Conservation (phyloP, 1,140 invertebrate species). For the Macrocentrus cingulum region DNA sequence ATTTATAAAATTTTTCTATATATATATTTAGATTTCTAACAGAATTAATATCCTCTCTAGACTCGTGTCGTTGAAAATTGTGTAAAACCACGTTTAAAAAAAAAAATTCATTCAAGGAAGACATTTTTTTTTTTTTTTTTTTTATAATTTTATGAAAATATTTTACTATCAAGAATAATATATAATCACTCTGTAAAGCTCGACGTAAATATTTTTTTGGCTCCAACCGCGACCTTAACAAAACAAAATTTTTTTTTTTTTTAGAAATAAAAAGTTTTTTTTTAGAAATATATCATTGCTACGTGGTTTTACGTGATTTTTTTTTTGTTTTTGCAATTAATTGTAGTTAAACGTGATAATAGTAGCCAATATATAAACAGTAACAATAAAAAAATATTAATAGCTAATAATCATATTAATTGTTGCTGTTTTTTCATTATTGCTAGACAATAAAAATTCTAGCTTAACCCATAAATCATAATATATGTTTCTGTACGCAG, state of each 20-base stretch:
- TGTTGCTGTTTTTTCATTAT: slow-evolving; percentile 1
- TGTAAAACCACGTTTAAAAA: background rate
- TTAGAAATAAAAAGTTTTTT: background rate
- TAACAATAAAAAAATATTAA: slow-evolving; percentile 25
- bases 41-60: slow-evolving; percentile 2
- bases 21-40: slow-evolving; percentile 8
- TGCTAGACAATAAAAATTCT: background rate
- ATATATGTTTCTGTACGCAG: slow-evolving; percentile 15
- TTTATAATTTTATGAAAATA: slow-evolving; percentile 1
- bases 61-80: background rate
- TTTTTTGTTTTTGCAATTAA: background rate
- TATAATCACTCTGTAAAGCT: background rate
- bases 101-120: background rate
- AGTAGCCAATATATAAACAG: slow-evolving; percentile 11
- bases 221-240: background rate
- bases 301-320: background rate
- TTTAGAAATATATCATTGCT: background rate
- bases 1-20: background rate
- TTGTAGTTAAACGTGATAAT: slow-evolving; percentile 1
- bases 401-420: slow-evolving; percentile 23
- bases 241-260: background rate
- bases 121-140: slow-evolving; percentile 10
- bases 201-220: background rate
- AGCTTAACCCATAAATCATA: slow-evolving; percentile 25
- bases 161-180: slow-evolving; percentile 13